phyloP scores from a whole-genome alignment of 1,140 invertebrate species.

The Listronotus bonariensis region DNA sequence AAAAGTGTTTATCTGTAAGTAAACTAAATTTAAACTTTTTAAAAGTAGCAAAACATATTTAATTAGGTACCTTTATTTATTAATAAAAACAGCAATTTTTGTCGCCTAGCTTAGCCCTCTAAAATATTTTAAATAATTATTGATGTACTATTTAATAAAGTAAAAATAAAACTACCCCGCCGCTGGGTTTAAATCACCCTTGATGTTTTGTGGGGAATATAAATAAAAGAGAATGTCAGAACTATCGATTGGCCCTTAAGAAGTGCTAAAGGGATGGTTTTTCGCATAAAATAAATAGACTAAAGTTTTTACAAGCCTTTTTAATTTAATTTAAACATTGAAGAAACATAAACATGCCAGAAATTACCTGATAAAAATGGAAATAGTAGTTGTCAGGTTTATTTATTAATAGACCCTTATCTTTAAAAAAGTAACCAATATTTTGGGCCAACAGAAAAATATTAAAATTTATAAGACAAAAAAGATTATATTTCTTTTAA shows the following conservation, averaged over 20 bases:
- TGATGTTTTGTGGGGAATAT: slow-evolving; percentile 41
- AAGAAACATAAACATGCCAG: slow-evolving; percentile 15
- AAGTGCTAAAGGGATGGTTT: slow-evolving; percentile 26
- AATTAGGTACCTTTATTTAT: too few relatives aligned
- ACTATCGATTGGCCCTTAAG: slow-evolving; percentile 45
- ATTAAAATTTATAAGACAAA: background rate
- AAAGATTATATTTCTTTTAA: background rate
- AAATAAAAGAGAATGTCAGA: slow-evolving; percentile 45
- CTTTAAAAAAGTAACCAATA: slow-evolving; percentile 4
- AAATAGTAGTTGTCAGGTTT: slow-evolving; percentile 4
- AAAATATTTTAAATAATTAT: too few relatives aligned
- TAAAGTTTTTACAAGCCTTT: background rate
- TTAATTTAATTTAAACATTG: slow-evolving; percentile 17
- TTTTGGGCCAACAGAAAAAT: background rate
- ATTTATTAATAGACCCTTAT: slow-evolving; percentile 8
- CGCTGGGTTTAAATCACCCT: slow-evolving; percentile 37
- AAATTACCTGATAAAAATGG: background rate
- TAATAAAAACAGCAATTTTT: too few relatives aligned
- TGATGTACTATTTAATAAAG: too few relatives aligned
- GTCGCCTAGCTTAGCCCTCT: too few relatives aligned
- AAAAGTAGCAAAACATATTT: too few relatives aligned
- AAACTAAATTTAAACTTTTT: too few relatives aligned
- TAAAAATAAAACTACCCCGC: slow-evolving; percentile 15
- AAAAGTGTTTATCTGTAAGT: too few relatives aligned
- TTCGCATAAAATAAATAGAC: slow-evolving; percentile 9